These are phyloP conservation scores for Anser cygnoides DNA, from an alignment of 2,113 vertebrate genomes.

Conservation along the genomic window DNA sequence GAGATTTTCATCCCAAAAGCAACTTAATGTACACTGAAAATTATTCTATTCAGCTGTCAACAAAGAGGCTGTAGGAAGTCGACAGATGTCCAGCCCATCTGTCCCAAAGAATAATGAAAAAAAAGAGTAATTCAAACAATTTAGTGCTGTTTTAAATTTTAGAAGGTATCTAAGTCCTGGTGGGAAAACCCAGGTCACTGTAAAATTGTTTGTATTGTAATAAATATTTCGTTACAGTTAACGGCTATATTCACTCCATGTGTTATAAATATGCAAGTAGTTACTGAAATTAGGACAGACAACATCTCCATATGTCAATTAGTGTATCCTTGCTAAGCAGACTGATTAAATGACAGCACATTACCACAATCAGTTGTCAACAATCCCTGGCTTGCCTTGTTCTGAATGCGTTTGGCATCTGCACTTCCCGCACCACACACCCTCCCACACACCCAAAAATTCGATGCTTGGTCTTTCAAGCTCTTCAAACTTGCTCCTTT, in stretches of 20 bases:
- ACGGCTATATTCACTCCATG: neutral
- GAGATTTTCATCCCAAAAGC: neutral
- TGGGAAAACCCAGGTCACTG: neutral
- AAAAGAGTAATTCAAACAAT: neutral
- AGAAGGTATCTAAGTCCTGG: neutral
- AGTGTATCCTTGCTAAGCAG: neutral
- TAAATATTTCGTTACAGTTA: neutral
- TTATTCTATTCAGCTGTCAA: neutral
- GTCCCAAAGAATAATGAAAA: neutral
- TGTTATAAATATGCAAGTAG: neutral
- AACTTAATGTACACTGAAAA: neutral
- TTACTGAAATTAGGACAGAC: neutral
- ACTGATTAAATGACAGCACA: neutral
- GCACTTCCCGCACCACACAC: neutral
- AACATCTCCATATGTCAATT: neutral
- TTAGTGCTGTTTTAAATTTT: neutral
- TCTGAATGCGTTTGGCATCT: neutral
- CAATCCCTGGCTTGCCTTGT: neutral
- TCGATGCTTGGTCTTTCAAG: neutral
- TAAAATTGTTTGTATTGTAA: neutral
- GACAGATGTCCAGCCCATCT: slow-evolving; percentile 49
- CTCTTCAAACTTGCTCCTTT: neutral
- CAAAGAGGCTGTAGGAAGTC: neutral
- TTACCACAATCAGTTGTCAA: neutral
- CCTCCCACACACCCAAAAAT: neutral